A percentile compares a stretch with the other conserved stretches of the same genome.
Conservation (phyloP, 2,113 vertebrate species). For the Lepisosteus osseus region DNA sequence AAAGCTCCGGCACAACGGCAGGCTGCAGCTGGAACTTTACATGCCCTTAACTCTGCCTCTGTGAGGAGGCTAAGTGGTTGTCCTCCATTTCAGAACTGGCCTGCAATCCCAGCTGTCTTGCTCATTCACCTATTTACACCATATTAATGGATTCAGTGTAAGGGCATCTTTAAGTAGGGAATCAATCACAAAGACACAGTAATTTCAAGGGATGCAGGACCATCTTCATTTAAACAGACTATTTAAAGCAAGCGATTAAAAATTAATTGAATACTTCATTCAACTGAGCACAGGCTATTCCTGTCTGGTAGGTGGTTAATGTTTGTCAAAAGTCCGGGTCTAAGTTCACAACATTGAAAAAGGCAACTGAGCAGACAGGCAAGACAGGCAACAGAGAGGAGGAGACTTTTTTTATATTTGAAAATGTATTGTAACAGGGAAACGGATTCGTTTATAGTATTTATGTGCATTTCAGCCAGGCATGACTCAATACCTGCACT, state of each 20-base stretch:
- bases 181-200: slow-evolving; percentile 34
- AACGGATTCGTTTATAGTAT: no score
- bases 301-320: no score
- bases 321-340: no score
- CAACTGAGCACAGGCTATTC: no score
- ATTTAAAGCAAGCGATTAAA: slow-evolving; percentile 2
- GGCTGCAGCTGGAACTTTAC: neutral
- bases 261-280: no score
- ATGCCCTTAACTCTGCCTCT: neutral
- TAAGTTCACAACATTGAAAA: no score
- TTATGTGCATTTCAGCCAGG: no score
- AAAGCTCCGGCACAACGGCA: neutral
- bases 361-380: no score
- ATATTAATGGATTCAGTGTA: slow-evolving; percentile 37
- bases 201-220: neutral
- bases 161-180: slow-evolving; percentile 39
- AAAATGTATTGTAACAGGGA: no score
- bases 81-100: neutral
- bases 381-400: no score
- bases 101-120: slow-evolving; percentile 16
- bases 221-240: neutral
- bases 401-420: no score
- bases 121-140: slow-evolving; percentile 33
- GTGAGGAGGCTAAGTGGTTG: slow-evolving; percentile 9
- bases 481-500: no score